Base-by-base conservation (phyloP, 2,797 vertebrate species). In the Triplophysa yarkandensis region DNA sequence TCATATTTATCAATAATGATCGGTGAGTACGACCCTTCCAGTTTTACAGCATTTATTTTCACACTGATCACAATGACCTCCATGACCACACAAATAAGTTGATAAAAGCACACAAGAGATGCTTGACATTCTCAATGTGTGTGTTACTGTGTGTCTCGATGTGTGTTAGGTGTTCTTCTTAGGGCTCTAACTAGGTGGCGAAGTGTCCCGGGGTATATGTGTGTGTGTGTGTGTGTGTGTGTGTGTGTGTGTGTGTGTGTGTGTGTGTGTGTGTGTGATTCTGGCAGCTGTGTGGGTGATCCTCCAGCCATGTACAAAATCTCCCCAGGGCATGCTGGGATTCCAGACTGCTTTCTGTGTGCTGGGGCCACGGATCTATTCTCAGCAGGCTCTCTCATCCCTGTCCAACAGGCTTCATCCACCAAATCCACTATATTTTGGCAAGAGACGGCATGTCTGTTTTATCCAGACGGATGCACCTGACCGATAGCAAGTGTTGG, bases 351-450 rank as follows among this genome's bases (percentile, higher is more conserved):
- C 81, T 80, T 32, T 34, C 74, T 63, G 77, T 44, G 77, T 74
- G 72, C 71, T 76, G 74, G 69, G 65, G 34, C 41, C 54, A 71
- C 58, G 8, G 32, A 39, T 72, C 54, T 87, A 87, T 88, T 88
- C 83, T 88, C 82, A 85, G 85, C 48, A 46, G 43, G 28, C 76
- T 63, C 78, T 87, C 82, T 85, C 81, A 86, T 87, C 85, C 82
- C 63, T 52, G 63, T 87, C 82, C 85, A 88, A 83, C 77, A 64
- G 82, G 78, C 79, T 79, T 84, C 81, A 87, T 82, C 83, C 72
- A 63, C 75, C 83, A 85, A 84, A 88, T 81, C 81, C 80, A 76
- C 81, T 66, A 77, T 71, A 66, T 85, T 77, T 80, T 68, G 77
- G 72, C 68, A 76, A 67, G 78, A 72, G 78, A 74, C 57, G 44